Evolutionary conservation across 2,113 vertebrate species (phyloP).

Genomic region (Mola mola): DNA sequence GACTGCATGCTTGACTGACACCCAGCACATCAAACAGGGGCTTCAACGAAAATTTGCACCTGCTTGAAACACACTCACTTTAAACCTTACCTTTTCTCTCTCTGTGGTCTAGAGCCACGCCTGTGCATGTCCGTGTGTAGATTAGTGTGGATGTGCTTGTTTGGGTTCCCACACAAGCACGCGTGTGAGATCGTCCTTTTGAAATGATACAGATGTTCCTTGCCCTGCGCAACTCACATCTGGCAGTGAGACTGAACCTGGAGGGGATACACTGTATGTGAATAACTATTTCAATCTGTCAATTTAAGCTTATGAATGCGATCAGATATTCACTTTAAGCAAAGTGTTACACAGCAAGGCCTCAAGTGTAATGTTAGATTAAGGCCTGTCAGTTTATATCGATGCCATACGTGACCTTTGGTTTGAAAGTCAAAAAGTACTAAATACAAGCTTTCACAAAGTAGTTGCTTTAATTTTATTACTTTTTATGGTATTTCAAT

Average conservation of each 20-base stretch:
- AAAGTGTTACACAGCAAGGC: conserved; percentile 52
- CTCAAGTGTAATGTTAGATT: conserved; percentile 67
- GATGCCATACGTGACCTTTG: conserved; percentile 66
- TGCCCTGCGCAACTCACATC: conserved; percentile 42
- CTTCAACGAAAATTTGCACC: conserved; percentile 67
- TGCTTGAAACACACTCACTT: conserved; percentile 69
- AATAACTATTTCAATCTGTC: conserved; percentile 66
- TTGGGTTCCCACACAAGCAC: not conserved
- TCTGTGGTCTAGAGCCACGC: conserved; percentile 37
- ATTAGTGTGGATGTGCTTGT: not conserved
- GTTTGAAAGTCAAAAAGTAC: conserved; percentile 59
- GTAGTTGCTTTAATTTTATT: conserved; percentile 46
- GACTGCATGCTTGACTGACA: conserved; percentile 64
- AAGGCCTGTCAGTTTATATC: conserved; percentile 56
- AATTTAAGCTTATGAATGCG: conserved; percentile 51
- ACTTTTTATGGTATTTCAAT: conserved; percentile 40
- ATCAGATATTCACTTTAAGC: conserved; percentile 66
- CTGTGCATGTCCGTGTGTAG: conserved; percentile 24
- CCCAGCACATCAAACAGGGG: conserved; percentile 65
- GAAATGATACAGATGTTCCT: conserved; percentile 63
- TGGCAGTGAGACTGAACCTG: conserved; percentile 57
- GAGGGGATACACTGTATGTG: conserved; percentile 55
- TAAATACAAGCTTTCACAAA: conserved; percentile 46
- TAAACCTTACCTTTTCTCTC: conserved; percentile 32
- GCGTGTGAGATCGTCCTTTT: conserved; percentile 3